A percentile compares a stretch with the other conserved stretches of the same genome.
Evolutionary conservation across 2,113 vertebrate species (phyloP).

Genomic region (Ceratotherium simum): DNA sequence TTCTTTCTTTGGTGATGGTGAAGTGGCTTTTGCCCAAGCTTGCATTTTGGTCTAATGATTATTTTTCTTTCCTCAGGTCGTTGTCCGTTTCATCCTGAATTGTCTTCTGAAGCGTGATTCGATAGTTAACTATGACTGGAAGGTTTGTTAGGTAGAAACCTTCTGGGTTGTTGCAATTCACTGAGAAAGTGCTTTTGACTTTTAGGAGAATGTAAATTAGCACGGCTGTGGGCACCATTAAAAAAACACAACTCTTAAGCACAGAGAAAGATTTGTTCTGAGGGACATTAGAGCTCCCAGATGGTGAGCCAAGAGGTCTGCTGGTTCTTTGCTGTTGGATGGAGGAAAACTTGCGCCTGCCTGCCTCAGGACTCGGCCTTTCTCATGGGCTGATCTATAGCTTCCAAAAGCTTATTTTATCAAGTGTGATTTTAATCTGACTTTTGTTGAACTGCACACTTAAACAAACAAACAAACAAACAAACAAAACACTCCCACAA

Average conservation of each 20-base stretch:
- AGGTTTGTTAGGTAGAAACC: neutral
- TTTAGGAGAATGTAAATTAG: neutral
- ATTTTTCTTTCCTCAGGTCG: neutral
- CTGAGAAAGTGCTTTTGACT: conserved; percentile 8
- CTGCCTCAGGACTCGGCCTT: neutral
- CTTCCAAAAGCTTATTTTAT: neutral
- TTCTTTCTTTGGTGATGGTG: neutral
- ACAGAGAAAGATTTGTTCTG: neutral
- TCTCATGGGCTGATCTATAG: neutral
- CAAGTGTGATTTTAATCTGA: neutral
- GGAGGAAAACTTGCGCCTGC: neutral
- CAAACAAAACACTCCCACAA: neutral
- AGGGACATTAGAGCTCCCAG: neutral
- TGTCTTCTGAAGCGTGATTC: neutral
- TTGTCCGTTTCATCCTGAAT: neutral
- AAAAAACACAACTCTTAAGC: neutral
- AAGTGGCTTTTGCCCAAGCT: neutral
- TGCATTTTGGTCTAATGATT: neutral
- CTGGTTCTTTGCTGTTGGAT: neutral
- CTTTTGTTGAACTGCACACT: neutral
- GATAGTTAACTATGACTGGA: neutral
- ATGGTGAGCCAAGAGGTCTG: neutral
- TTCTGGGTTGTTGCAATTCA: neutral
- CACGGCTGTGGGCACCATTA: neutral
- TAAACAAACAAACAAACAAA: neutral